These are phyloP conservation scores for Loripinus fragilis DNA, from an alignment of 2,888 invertebrate genomes.

Conservation along the genomic window DNA sequence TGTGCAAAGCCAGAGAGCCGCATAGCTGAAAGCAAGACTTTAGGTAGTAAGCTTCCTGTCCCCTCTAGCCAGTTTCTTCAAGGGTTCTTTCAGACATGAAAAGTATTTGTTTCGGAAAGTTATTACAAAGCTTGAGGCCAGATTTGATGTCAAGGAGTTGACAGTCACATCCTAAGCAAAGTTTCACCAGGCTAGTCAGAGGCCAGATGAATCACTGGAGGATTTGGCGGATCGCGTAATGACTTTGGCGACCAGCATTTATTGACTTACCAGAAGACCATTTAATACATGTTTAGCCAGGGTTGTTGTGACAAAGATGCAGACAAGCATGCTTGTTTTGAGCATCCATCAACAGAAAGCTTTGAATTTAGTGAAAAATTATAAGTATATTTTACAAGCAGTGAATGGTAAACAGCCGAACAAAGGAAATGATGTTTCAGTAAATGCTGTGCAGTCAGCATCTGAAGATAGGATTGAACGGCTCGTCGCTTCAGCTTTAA, in stretches of 20 bases:
- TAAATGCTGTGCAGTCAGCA: not conserved
- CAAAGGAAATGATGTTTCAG: no score
- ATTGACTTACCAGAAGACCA: constrained; percentile 36
- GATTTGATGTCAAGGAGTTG: constrained; percentile 26
- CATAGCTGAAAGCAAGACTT: no score
- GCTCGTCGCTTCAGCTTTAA: not conserved
- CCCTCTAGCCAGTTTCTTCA: no score
- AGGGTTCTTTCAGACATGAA: no score
- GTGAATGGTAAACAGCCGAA: constrained; percentile 36
- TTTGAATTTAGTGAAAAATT: constrained; percentile 31
- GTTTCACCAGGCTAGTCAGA: no score
- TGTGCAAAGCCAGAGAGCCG: no score
- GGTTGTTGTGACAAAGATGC: no score
- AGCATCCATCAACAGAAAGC: no score
- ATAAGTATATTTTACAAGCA: constrained; percentile 34
- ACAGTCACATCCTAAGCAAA: constrained; percentile 20
- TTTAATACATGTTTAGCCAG: constrained; percentile 16
- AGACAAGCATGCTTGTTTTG: no score
- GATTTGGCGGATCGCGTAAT: constrained; percentile 43
- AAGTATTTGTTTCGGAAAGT: no score
- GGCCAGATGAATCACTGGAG: constrained; percentile 27
- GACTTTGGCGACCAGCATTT: constrained; percentile 39
- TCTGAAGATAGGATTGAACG: not conserved
- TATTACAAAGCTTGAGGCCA: constrained; percentile 24
- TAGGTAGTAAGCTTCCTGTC: no score